Base-by-base conservation (phyloP, 1,140 invertebrate species). In the Chionoecetes opilio region DNA sequence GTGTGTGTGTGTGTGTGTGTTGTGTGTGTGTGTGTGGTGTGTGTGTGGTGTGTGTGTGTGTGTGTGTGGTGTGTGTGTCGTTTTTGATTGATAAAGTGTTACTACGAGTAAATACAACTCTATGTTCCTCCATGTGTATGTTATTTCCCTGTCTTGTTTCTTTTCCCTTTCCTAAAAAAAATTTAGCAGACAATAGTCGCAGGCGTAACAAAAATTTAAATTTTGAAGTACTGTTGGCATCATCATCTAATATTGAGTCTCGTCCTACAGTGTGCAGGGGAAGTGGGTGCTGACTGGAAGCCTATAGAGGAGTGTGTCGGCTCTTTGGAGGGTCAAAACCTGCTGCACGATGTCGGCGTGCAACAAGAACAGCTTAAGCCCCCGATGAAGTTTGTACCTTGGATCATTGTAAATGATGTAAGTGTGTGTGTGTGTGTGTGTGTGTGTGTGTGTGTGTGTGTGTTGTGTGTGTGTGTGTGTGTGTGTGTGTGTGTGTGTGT, bases 371-470 rank as follows among this genome's bases (percentile, higher is more conserved):
- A 95, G 41, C 96, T 96, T 26, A 34, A 94, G 37, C 96, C 96
- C 11, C 3, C 37, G 21, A 93, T 96, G 6, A 95, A 95, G 75
- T 96, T 95, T 63, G 96, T 96, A 0, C 96, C 96, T 5, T 96
- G 96, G 96, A 96, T 96, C 82, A 84, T 96, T 46, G 96, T 96
- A n/a, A 94, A 96, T 84, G 96, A 96, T 32, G 96, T 96, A 41
- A 94, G 96, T 95, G 21, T 75, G 53, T 75, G 53, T 75, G 53
- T 26, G 53, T 75, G 53, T 75, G 41, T 46, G 41, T 46, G 41
- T 46, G 21, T 75, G 53, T 75, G 53, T 75, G 53, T 26, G 53
- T 75, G 53, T 75, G 41, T 75, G 53, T 75, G 53, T 75, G 53
- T 75, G 53, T n/a, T 75, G 53, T 75, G 53, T 75, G 53, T 75